A percentile compares a stretch with the other conserved stretches of the same genome.
phyloP scores from a whole-genome alignment of 2,113 vertebrate genomes.

The Nipponia nippon region DNA sequence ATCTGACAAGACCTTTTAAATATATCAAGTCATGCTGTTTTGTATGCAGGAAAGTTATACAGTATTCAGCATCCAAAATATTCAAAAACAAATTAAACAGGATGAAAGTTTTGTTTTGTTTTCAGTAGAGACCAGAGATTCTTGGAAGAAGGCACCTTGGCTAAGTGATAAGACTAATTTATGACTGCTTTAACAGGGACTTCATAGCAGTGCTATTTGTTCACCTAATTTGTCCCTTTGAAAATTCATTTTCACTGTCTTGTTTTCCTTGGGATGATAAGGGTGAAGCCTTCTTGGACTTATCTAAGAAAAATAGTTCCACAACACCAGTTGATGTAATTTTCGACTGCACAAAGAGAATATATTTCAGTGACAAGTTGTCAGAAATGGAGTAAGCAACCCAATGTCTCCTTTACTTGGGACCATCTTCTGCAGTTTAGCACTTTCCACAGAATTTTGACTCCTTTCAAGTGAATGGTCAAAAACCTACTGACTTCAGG shows the following conservation, averaged over 20 bases:
- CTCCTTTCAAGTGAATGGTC: neutral
- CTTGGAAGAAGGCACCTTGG: neutral
- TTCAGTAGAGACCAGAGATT: neutral
- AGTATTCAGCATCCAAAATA: conserved; percentile 12
- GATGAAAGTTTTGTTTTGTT: neutral
- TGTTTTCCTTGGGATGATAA: neutral
- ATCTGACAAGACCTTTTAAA: conserved; percentile 39
- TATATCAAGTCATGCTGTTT: neutral
- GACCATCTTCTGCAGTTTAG: neutral
- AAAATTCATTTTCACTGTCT: neutral
- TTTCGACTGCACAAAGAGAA: neutral
- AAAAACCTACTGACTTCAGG: neutral
- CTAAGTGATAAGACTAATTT: neutral
- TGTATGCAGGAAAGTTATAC: neutral
- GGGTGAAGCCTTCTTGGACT: neutral
- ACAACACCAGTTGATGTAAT: neutral
- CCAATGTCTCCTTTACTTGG: neutral
- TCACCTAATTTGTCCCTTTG: neutral
- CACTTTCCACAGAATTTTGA: neutral
- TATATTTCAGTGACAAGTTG: neutral
- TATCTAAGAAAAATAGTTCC: neutral
- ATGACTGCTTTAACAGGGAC: neutral
- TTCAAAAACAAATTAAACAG: neutral
- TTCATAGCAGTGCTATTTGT: neutral
- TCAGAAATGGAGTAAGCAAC: neutral